Evolutionary conservation across 2,797 vertebrate species (phyloP).

Genomic region (Gallinago stenura): DNA sequence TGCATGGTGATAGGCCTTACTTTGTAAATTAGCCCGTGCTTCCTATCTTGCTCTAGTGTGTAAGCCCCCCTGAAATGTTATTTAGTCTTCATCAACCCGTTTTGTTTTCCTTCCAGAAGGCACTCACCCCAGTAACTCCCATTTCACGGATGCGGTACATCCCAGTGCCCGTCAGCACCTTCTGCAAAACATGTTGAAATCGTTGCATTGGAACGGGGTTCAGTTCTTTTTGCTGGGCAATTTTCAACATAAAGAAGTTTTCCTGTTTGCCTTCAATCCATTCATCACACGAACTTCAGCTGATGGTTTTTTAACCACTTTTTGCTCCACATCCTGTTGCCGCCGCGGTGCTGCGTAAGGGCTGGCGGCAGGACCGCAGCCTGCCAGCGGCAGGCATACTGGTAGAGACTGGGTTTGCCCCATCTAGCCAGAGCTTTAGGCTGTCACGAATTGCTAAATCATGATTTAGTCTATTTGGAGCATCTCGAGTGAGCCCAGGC

Average conservation of each 20-base stretch:
- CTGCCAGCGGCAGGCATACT: background rate
- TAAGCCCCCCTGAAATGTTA: conserved; percentile 76
- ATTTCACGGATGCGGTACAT: background rate
- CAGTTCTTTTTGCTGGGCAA: background rate
- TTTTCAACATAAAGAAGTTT: background rate
- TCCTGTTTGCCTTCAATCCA: conserved; percentile 11
- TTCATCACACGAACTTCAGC: background rate
- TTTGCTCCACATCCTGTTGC: conserved; percentile 41
- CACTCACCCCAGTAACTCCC: conserved; percentile 29
- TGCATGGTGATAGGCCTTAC: conserved; percentile 82
- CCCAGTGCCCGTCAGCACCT: background rate
- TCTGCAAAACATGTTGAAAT: background rate
- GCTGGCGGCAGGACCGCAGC: background rate
- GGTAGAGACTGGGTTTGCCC: background rate
- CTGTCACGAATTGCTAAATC: background rate
- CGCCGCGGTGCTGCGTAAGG: rapidly evolving
- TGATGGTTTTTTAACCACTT: conserved; percentile 21
- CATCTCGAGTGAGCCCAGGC: background rate
- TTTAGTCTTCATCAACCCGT: conserved; percentile 20
- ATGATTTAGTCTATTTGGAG: background rate
- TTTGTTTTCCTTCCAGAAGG: conserved; percentile 36
- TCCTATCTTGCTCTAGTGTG: conserved; percentile 58
- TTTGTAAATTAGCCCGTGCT: conserved; percentile 84
- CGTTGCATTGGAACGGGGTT: rapidly evolving
- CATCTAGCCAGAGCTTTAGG: background rate